phyloP scores from a whole-genome alignment of 2,888 invertebrate species.

The Harpalus rubripes region DNA sequence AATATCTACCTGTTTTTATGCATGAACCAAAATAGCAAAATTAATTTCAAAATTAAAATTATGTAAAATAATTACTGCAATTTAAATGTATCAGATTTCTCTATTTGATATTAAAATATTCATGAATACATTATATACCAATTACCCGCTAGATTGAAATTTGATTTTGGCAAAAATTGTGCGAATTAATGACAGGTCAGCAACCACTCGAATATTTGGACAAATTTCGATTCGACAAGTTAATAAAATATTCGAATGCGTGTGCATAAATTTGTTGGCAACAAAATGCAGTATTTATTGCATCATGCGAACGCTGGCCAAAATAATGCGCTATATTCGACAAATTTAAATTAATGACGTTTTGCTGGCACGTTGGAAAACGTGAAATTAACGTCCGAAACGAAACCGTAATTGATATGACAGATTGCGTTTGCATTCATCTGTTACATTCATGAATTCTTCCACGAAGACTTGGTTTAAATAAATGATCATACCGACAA shows the following conservation, averaged over 20 bases:
- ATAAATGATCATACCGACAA: too few relatives aligned
- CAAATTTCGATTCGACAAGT: constrained; percentile 2
- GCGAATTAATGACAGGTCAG: not conserved
- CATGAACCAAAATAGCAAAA: not conserved
- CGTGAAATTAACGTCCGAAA: constrained; percentile 40
- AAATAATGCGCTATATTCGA: constrained; percentile 49
- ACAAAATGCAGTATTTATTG: constrained; percentile 50
- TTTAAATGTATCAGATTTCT: not conserved
- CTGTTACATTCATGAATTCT: not conserved
- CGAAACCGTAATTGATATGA: constrained; percentile 49
- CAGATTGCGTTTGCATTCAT: constrained; percentile 42
- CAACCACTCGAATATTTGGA: not conserved
- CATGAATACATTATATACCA: not conserved
- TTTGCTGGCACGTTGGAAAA: constrained; percentile 23
- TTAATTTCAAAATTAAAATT: not conserved
- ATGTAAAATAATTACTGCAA: not conserved
- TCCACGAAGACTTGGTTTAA: not conserved
- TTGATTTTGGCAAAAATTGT: not conserved
- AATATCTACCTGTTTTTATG: not conserved
- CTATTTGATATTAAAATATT: not conserved
- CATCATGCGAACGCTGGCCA: constrained; percentile 1
- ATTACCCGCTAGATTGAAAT: not conserved
- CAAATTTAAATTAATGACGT: constrained; percentile 62
- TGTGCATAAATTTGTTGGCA: constrained; percentile 46
- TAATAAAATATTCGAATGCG: constrained; percentile 29